Evolutionary conservation across 2,113 vertebrate species (phyloP).

Genomic region (Ceuthmochares aereus): DNA sequence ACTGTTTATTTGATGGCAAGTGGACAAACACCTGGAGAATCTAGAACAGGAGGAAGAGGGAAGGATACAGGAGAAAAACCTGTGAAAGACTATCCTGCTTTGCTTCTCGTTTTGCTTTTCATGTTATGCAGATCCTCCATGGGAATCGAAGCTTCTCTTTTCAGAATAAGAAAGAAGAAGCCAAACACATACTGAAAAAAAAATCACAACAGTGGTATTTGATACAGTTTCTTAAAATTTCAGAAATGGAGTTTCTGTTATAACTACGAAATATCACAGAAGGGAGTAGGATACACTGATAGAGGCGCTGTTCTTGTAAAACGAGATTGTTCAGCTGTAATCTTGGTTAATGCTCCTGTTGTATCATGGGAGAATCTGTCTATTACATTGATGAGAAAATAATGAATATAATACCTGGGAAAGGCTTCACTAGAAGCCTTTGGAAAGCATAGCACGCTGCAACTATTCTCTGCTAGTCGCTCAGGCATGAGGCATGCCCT

Average conservation of each 20-base stretch:
- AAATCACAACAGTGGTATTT: conserved; percentile 19
- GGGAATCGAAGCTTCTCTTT: not conserved
- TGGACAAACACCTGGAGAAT: not conserved
- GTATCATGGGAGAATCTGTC: conserved; percentile 46
- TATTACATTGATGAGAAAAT: conserved; percentile 45
- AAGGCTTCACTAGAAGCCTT: conserved; percentile 39
- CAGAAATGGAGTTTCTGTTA: conserved; percentile 28
- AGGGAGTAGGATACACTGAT: not conserved
- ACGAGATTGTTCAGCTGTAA: conserved; percentile 1
- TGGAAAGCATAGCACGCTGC: not conserved
- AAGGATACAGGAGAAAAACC: not conserved
- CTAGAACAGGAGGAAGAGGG: not conserved
- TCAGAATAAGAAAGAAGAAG: conserved; percentile 12
- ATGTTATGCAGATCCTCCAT: not conserved
- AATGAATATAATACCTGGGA: conserved; percentile 34
- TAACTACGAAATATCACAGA: conserved; percentile 8
- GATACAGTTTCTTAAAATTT: conserved; percentile 26
- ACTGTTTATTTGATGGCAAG: not conserved
- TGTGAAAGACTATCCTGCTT: not conserved
- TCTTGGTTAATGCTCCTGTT: not conserved
- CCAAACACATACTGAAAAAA: not conserved
- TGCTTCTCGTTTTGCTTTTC: not conserved
- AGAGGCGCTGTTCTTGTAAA: conserved; percentile 25
- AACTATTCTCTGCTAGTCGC: not conserved
- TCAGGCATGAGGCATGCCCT: not conserved